phyloP scores from a whole-genome alignment of 2,113 vertebrate genomes.

The Paracyprichromis sp. region DNA sequence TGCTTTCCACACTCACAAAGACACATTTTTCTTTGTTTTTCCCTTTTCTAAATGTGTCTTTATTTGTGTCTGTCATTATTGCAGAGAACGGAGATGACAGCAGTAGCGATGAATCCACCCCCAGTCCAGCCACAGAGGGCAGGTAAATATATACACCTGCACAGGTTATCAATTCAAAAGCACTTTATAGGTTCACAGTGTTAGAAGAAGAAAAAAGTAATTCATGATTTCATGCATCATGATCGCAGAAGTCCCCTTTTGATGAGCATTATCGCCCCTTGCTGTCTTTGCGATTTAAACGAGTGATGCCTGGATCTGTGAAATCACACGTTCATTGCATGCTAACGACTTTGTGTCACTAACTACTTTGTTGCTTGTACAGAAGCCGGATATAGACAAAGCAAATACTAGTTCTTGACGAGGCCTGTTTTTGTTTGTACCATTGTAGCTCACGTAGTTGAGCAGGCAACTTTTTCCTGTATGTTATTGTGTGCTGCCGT shows the following conservation, averaged over 20 bases:
- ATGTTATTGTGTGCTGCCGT: fast-evolving
- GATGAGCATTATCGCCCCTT: fast-evolving
- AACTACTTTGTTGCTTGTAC: not conserved
- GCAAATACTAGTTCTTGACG: fast-evolving
- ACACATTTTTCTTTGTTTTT: not conserved
- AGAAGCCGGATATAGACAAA: not conserved
- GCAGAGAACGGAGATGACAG: constrained; percentile 88
- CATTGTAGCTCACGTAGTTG: not conserved
- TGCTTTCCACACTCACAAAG: not conserved
- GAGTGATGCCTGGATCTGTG: not conserved
- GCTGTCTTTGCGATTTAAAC: fast-evolving
- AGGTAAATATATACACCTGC: constrained; percentile 68
- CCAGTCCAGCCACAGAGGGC: constrained; percentile 85
- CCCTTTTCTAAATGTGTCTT: fast-evolving
- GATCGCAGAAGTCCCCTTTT: fast-evolving
- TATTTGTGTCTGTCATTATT: not conserved
- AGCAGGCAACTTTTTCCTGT: not conserved
- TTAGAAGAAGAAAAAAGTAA: fast-evolving
- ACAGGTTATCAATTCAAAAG: not conserved
- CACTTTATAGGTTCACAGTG: not conserved
- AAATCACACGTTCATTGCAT: fast-evolving
- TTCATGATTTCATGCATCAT: not conserved
- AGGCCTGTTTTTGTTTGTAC: not conserved
- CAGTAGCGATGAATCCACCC: constrained; percentile 85
- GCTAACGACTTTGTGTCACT: not conserved